phyloP scores from a whole-genome alignment of 2,797 vertebrate genomes.

The Etheostoma nigrum region DNA sequence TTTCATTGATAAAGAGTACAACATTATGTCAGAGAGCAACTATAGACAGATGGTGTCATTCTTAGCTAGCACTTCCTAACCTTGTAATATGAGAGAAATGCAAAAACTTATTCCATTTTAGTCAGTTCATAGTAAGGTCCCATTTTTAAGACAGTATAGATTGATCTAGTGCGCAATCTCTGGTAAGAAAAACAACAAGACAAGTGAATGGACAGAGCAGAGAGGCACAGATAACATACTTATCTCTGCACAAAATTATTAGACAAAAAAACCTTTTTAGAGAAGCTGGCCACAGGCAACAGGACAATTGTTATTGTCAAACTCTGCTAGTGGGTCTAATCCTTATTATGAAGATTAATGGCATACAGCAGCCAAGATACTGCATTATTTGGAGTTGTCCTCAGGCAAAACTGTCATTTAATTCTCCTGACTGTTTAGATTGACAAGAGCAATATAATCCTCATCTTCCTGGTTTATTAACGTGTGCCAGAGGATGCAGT shows the following conservation, averaged over 20 bases:
- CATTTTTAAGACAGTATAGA: not conserved
- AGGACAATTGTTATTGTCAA: constrained; percentile 53
- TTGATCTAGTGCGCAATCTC: not conserved
- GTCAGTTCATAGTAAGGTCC: not conserved
- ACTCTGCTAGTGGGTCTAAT: constrained; percentile 51
- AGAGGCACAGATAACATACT: constrained; percentile 25
- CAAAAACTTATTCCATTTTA: not conserved
- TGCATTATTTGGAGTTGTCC: constrained; percentile 46
- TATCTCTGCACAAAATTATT: constrained; percentile 41
- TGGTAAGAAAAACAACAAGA: constrained; percentile 6
- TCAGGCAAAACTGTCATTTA: constrained; percentile 56
- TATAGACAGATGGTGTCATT: constrained; percentile 1
- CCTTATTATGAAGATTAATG: constrained; percentile 68
- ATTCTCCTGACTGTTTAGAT: constrained; percentile 41
- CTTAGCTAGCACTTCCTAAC: not conserved
- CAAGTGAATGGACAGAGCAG: constrained; percentile 12
- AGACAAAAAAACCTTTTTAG: constrained; percentile 35
- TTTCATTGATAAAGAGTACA: constrained; percentile 19
- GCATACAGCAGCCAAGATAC: constrained; percentile 42
- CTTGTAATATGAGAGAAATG: constrained; percentile 6
- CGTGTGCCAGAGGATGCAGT: constrained; percentile 53
- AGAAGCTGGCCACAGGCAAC: constrained; percentile 40
- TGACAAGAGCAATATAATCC: constrained; percentile 67
- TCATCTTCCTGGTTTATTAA: constrained; percentile 62
- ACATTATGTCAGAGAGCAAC: constrained; percentile 7